Base-by-base conservation (phyloP, 2,113 vertebrate species). In the Pteronura brasiliensis region DNA sequence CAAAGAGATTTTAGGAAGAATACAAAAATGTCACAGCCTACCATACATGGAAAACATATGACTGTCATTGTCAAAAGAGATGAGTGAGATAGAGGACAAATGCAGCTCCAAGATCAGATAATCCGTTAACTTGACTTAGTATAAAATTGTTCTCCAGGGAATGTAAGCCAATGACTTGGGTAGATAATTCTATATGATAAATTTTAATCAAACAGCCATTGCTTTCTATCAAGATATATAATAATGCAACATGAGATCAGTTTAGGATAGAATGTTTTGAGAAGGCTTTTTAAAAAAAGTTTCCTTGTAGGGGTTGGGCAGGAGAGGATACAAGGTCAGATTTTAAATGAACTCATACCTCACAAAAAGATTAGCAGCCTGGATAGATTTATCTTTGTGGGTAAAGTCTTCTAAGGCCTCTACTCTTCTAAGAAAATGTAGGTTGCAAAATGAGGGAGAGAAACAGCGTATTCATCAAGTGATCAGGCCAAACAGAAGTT, bases 131-230 rank as follows among this genome's bases (percentile, higher is more conserved):
- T 6, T 83, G 74, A 88, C 4, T 80, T 65, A 93, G 55, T 87
- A 52, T 69, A 82, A 95, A 97, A 88, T 1, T 71, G 4, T 80
- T 86, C 77, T 91, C 76, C 36, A 76, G 61, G 3, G 39, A 85
- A 95, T 20, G 39, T 79, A 57, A 67, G 71, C 91, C 61, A 74
- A 4, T 80, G 86, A 93, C 29, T 80, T 67, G 34, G 44, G 29
- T 10, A 94, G 76, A 95, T 97, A 59, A 90, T 96, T 95, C 93
- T 96, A 49, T 39, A 69, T 36, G 63, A 96, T 44, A 82, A 67
- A 96, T 96, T 95, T 87, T 91, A 98, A 95, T 86, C 91, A 89
- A 96, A 93, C 18, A 92, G 82, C 25, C 4, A 65, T 29, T 59
- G 57, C n/a, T 80, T 97, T 96, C 76, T 74, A 80, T 95, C 47